Base-by-base conservation (phyloP, 1,140 invertebrate genomes). In the Stenopsyche tienmushanensis region DNA sequence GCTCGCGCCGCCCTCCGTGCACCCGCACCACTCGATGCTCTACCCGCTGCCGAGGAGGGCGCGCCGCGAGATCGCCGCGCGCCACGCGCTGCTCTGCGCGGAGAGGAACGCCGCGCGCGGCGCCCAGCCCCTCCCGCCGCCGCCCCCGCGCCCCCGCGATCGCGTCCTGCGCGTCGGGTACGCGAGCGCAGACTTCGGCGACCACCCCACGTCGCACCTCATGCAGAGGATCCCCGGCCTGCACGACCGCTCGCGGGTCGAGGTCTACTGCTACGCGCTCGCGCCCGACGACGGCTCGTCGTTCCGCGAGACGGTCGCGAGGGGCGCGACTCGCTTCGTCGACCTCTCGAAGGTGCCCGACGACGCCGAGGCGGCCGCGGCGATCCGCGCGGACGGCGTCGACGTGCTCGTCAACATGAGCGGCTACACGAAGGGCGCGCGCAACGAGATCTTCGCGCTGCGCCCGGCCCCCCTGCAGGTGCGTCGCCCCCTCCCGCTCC, bases 351-450 rank as follows among this genome's bases (percentile, higher is more conserved):
- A 89, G 80, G 84, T 98, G 45, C 88, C 92, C 0, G 98, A 96
- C 78, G 99, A 99, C 80, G 97, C 96, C 8, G 97, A 97, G 82
- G 97, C 97, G 1, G 97, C 97, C 7, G 97, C 99, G 78, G 86
- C 89, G 69, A 99, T 99, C 52, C 88, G 96, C 76, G 78, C 83
- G 1, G 97, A 99, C 80, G 95, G 96, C 26, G 96, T 99, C 75
- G 92, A 99, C 75, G 94, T 99, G 77, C 83, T 99, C 3, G 92
- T 99, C 0, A 99, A 99, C 75, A 98, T 99, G 97, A 99, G 99
- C 79, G 98, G 97, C 0, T 99, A 99, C 73, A 99, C 98, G 0
- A 99, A 99, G 79, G 97, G 97, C 2, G 96, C 96, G 0, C 80
- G 91, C 52, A 99, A 99, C 83, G 98, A 99, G 82, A 97, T 99